Evolutionary conservation across 2,888 invertebrate genomes (phyloP), one percentile per base, ranked within the genome.

Genomic region (Drosophila koepferae): DNA sequence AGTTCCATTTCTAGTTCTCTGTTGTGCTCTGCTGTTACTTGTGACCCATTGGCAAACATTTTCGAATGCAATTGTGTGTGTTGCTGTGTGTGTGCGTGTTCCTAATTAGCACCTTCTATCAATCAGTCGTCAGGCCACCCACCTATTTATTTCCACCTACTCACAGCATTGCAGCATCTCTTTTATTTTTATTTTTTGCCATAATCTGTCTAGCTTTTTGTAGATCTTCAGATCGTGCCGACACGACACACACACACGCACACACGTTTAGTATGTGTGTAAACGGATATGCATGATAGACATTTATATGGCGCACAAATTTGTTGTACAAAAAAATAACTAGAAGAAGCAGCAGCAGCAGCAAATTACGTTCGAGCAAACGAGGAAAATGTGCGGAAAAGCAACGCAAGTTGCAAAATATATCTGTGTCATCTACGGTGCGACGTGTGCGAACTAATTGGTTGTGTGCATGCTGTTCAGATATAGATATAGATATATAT

Each of bases 101-200:
- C 82, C 86, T 87, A 86, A 86, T 86, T 86, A 87, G 77, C 85
- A 82, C 67, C 89, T 89, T 82, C 87, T 89, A 85, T 80, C 81
- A 66, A 63, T 61, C 71, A 54, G 66, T 43, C 59, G 44, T 34
- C 54, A 69, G 55, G 18, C 51, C 62, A 59, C 48, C 56, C 74
- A 63, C 61, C 36, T 23, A 59, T 34, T 18, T 8, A 58, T 38
- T 28, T 9, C 48, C 60, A 41, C 34, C 51, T 44, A 75, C 56
- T 43, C 53, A 28, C 28, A 28, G 6, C 6, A 62, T 43, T 38
- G 79, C 77, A 63, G 67, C 75, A 64, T 70, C 75, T 79, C 16
- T 74, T 36, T 56, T 7, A n/a, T 40, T 40, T 9, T 10, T 18
- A 23, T 23, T 23, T 4, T 18, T 12, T 58, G 60, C 59, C 43